A percentile compares a stretch with the other conserved stretches of the same genome.
phyloP scores from a whole-genome alignment of 2,888 invertebrate genomes.

The Oscheius myriophilus region DNA sequence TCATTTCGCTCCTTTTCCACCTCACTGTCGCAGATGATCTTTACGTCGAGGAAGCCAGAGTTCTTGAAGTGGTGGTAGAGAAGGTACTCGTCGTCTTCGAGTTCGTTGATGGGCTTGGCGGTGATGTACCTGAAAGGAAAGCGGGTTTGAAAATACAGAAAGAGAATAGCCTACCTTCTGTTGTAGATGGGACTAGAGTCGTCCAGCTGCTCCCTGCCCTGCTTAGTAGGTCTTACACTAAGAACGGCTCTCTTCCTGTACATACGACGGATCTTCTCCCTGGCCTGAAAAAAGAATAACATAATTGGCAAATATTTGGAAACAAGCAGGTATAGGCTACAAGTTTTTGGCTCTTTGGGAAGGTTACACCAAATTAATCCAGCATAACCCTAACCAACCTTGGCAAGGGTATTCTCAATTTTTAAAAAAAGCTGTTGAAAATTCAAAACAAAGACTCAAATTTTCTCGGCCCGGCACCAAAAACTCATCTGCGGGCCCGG shows the following conservation, averaged over 20 bases:
- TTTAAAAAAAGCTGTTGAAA: too few species aligned
- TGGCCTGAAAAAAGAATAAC: conserved; percentile 33
- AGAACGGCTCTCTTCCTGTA: conserved; percentile 84
- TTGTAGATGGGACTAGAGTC: conserved; percentile 82
- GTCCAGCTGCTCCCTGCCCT: conserved; percentile 92
- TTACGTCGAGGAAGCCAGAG: conserved; percentile 16
- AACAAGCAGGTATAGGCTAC: neutral
- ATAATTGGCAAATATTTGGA: neutral
- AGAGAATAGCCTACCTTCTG: conserved; percentile 39
- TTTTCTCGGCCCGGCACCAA: too few species aligned
- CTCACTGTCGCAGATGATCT: conserved; percentile 35
- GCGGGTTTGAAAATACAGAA: neutral
- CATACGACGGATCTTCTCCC: conserved; percentile 48
- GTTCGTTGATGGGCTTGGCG: conserved; percentile 88
- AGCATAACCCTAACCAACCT: too few species aligned
- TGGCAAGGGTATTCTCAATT: too few species aligned
- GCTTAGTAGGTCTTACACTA: conserved; percentile 84
- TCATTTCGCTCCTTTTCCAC: conserved; percentile 25
- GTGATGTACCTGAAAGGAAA: conserved; percentile 83
- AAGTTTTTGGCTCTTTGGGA: neutral
- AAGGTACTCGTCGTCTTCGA: conserved; percentile 89
- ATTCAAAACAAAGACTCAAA: too few species aligned
- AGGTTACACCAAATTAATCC: too few species aligned
- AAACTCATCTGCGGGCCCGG: too few species aligned
- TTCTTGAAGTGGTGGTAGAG: conserved; percentile 76